Evolutionary conservation across 2,888 invertebrate genomes (phyloP).

Genomic region (Julus scanicus): DNA sequence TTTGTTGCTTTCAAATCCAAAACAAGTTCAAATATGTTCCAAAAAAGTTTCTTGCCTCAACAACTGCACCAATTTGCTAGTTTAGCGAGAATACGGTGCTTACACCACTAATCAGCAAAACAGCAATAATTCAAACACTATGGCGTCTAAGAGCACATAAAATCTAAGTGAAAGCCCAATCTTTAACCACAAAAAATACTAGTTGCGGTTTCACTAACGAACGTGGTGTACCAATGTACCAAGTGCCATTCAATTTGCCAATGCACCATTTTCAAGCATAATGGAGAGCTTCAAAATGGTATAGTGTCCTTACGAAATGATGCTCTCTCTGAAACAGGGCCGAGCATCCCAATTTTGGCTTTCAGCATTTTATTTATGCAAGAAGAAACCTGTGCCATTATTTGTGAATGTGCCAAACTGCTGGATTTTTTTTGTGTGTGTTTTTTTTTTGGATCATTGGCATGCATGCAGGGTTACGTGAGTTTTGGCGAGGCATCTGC

Average conservation of each 20-base stretch:
- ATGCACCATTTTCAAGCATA: background rate
- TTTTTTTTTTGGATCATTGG: background rate
- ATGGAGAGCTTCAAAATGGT: background rate
- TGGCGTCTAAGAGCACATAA: background rate
- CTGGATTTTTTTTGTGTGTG: background rate
- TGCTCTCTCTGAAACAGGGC: background rate
- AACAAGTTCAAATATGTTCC: too few species aligned
- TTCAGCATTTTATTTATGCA: background rate
- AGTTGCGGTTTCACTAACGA: background rate
- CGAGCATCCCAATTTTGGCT: background rate
- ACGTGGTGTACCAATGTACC: background rate
- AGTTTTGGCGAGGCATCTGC: slow-evolving; percentile 34
- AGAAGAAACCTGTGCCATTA: slow-evolving; percentile 30
- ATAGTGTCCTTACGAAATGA: background rate
- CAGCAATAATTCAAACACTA: background rate
- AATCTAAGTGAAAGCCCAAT: background rate
- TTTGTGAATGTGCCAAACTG: slow-evolving; percentile 1
- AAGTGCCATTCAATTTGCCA: background rate
- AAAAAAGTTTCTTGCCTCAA: background rate
- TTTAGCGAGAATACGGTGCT: background rate
- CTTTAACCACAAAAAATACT: background rate
- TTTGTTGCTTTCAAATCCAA: too few species aligned
- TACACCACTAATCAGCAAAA: background rate
- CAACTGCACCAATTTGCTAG: background rate
- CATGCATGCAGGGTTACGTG: background rate